Conservation (phyloP, 1,140 invertebrate genomes). For the Aphis craccivora region DNA sequence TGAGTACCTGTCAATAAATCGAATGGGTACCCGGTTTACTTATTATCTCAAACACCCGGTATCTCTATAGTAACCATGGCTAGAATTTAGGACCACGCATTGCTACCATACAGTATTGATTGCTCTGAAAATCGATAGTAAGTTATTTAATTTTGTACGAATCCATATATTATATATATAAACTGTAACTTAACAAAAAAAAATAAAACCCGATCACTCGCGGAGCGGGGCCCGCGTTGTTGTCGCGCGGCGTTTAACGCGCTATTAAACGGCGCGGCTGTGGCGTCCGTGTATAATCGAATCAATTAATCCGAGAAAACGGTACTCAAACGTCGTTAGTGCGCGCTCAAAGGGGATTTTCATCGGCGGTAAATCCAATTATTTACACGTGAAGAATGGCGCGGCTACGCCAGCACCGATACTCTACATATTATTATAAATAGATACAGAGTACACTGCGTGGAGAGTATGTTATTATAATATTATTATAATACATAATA, state of each 20-base stretch:
- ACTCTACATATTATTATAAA: background rate
- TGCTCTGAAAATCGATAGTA: background rate
- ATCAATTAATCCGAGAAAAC: conserved; percentile 31
- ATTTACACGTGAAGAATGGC: background rate
- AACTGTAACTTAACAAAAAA: background rate
- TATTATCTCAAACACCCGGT: too few relatives aligned
- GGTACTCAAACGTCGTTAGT: background rate
- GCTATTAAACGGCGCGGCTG: conserved; percentile 4
- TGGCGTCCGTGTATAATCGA: background rate
- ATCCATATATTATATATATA: background rate
- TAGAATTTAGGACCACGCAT: background rate
- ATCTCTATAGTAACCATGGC: too few relatives aligned
- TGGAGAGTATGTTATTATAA: background rate
- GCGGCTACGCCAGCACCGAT: too few relatives aligned
- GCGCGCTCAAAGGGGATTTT: background rate
- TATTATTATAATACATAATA: conserved; percentile 4
- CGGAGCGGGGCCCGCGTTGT: background rate
- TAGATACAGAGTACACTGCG: background rate
- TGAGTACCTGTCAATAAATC: too few relatives aligned
- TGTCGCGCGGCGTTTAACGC: background rate
- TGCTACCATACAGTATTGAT: background rate
- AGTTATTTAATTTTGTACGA: background rate
- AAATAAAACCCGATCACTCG: background rate
- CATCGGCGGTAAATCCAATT: conserved; percentile 8
- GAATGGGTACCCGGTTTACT: too few relatives aligned